phyloP scores from a whole-genome alignment of 2,888 invertebrate species.

The Microctonus hyperodae region DNA sequence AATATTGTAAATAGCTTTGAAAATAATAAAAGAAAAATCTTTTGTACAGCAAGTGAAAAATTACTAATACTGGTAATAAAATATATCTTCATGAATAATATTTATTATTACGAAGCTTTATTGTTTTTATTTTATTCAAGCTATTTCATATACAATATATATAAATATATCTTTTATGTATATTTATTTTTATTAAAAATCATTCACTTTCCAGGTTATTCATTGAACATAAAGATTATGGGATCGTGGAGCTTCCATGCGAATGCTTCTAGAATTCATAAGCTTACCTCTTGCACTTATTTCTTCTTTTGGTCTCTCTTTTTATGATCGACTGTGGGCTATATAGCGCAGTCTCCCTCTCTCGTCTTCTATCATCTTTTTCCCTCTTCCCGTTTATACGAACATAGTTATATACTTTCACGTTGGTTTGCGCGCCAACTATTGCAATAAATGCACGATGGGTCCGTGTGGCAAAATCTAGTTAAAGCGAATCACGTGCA shows the following conservation, averaged over 20 bases:
- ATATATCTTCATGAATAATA: no score
- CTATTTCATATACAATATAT: no score
- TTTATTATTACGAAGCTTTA: no score
- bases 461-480: constrained; percentile 28
- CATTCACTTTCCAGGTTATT: constrained; percentile 21
- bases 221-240: constrained; percentile 30
- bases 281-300: background rate
- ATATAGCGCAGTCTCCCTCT: background rate
- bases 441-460: constrained; percentile 31
- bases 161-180: background rate
- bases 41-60: no score
- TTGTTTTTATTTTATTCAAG: no score
- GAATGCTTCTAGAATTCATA: constrained; percentile 30
- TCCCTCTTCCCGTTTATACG: background rate
- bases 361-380: no score
- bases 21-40: no score
- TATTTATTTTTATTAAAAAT: constrained; percentile 26
- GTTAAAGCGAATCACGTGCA: constrained; percentile 35
- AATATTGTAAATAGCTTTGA: no score
- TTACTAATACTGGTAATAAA: no score
- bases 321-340: constrained; percentile 4
- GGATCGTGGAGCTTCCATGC: constrained; percentile 20
- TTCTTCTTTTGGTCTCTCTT: background rate
- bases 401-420: background rate
- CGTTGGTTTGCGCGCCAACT: constrained; percentile 17